Evolutionary conservation across 2,888 invertebrate genomes (phyloP), one percentile per base, ranked within the genome.

Genomic region (Zaprionus bogoriensis): DNA sequence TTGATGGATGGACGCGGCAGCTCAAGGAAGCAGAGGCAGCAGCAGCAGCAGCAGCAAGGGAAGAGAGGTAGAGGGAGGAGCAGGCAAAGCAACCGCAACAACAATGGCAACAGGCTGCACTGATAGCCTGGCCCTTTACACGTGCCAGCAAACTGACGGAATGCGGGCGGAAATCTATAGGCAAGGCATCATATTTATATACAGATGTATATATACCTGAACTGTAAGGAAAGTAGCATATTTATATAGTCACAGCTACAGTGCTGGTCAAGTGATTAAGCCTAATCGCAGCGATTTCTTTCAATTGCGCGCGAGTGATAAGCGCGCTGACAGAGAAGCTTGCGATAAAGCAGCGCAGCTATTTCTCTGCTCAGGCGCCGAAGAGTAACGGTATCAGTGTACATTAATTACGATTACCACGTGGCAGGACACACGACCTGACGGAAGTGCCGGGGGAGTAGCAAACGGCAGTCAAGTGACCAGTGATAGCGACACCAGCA

Each of bases 361-460:
- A 6, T n/a, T 6, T 1, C 41, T 3, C 10, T 14, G 36, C 5
- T 17, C 36, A 41, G 41, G 41, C 20, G 22, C 41, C 41, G 22
- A 41, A 41, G 20, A 41, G 20, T 41, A 41, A 22, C 75, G 55
- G 81, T 73, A 86, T 83, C 80, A 74, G 64, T 84, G 72, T 73
- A 73, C 84, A 82, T 82, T 82, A 82, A 82, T 82, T 82, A 87
- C 75, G 87, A 82, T 82, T 82, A 82, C 82, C 85, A 77, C 82
- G 87, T 84, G 85, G 82, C 81, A 61, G 74, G 87, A 64, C 87
- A 84, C 81, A 87, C 81, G 81, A 81, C 81, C 83, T 72, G 80
- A 70, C 80, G 87, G 80, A 81, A 83, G 70, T 76, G 39, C 79
- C 54, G 59, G 2, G 57, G 55, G 14, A 47, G 63, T 14, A 60